These are phyloP conservation scores for Euzetes globulus DNA, from an alignment of 2,888 invertebrate genomes.

Conservation along the genomic window DNA sequence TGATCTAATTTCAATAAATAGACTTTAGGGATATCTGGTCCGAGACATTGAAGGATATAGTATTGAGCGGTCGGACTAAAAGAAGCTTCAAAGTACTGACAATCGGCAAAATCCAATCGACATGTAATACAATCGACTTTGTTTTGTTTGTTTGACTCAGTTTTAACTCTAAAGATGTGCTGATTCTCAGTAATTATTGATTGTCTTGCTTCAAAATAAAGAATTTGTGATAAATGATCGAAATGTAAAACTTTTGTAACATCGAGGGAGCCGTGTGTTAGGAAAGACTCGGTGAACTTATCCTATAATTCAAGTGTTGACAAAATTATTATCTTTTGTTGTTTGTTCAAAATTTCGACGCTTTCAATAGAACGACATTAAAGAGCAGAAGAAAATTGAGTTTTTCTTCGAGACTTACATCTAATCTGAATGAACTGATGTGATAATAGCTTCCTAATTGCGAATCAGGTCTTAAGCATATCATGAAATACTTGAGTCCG, in stretches of 20 bases:
- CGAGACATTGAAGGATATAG: conserved; percentile 81
- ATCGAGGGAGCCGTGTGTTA: conserved; percentile 39
- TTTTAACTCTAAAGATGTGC: conserved; percentile 4
- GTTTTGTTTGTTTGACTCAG: background rate
- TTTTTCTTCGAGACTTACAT: conserved; percentile 1
- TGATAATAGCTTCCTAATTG: conserved; percentile 29
- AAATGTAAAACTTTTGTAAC: conserved; percentile 39
- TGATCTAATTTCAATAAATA: conserved; percentile 19
- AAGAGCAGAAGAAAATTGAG: background rate
- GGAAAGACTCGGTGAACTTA: conserved; percentile 29
- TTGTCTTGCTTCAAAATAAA: conserved; percentile 30
- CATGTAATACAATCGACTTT: conserved; percentile 23
- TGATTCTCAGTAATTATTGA: conserved; percentile 5
- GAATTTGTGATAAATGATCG: conserved; percentile 36
- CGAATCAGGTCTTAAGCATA: conserved; percentile 28
- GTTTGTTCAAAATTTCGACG: background rate
- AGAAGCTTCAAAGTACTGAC: conserved; percentile 16
- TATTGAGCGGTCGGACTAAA: conserved; percentile 56
- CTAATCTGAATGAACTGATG: conserved; percentile 9
- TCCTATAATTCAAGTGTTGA: background rate
- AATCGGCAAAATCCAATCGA: background rate
- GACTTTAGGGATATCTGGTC: conserved; percentile 68
- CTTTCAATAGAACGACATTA: background rate
- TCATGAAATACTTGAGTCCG: conserved; percentile 20
- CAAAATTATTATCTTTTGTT: background rate